Evolutionary conservation across 2,797 vertebrate genomes (phyloP), one percentile per base, ranked within the genome.

Genomic region (Sebastes trivittatus): DNA sequence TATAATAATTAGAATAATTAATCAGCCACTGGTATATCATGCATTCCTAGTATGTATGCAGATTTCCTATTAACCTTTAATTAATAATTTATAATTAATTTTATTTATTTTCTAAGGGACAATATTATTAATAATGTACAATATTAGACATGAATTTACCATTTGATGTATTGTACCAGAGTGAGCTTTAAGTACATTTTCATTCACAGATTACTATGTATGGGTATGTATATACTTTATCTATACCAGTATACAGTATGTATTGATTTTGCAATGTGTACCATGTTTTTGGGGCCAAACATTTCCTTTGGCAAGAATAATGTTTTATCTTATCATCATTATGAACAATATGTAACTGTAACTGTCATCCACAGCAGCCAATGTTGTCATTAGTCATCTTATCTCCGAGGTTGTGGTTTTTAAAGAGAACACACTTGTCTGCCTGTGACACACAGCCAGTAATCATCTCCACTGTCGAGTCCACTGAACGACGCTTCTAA

Each of bases 401-500:
- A 70, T 82, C 70, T 83, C 11, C 7, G 11, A 72, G 80, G 63
- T 67, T 64, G 27, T 55, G 30, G 13, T 83, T 76, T 78, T 87
- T 61, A 81, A 55, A 83, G 60, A 64, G 30, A 85, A 72, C 74
- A 75, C 2, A 29, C 34, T 59, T 27, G n/a, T 52, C 49, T 72
- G 80, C 79, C 66, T 69, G 55, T 34, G 68, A 74, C 18, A 64
- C 7, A n/a, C 69, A 75, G 69, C 11, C 14, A 58, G 61, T 9
- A 9, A 84, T 81, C 72, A 82, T 82, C 58, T 71, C 8, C 7
- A 65, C 73, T 75, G 79, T 75, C 62, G 81, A 80, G 85, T 85
- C 87, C 65, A 62, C 55, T 76, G 59, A 71, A 77, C 32, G 18
- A 73, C 3, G 38, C 62, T 75, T 88, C 77, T 94, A 94, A 94